Conservation (phyloP, 92 coral and sea anemone species). For the Epizoanthus stellaris region DNA sequence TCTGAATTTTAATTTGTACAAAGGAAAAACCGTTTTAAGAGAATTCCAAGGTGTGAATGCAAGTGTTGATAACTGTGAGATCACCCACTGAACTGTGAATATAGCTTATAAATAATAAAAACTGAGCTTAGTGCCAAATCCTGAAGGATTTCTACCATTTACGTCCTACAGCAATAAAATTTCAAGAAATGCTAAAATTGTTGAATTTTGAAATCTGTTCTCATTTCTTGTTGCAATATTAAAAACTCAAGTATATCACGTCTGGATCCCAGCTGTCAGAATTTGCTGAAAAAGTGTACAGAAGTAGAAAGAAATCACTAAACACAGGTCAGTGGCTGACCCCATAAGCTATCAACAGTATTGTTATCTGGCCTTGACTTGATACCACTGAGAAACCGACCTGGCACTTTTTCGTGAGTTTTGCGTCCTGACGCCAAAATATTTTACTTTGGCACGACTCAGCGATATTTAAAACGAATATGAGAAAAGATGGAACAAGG, state of each 20-base stretch:
- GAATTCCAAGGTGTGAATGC: too few species aligned
- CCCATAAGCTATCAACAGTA: constrained; percentile 17
- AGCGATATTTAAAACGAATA: not conserved
- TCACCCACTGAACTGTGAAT: too few species aligned
- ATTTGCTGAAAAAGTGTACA: not conserved
- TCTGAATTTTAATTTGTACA: too few species aligned
- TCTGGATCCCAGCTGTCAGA: constrained; percentile 1
- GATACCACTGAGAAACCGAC: not conserved
- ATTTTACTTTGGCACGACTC: not conserved
- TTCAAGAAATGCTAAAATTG: too few species aligned
- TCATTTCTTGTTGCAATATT: not conserved
- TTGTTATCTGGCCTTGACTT: constrained; percentile 6
- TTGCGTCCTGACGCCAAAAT: not conserved
- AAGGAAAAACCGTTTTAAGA: too few species aligned
- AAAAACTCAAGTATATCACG: not conserved
- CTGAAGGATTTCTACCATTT: too few species aligned
- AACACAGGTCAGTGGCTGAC: not conserved
- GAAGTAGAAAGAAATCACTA: constrained; percentile 17
- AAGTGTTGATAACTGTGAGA: too few species aligned
- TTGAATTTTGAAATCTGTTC: too few species aligned
- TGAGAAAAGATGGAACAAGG: not conserved
- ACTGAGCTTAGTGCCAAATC: too few species aligned
- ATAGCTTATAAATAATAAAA: too few species aligned
- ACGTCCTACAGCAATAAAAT: too few species aligned
- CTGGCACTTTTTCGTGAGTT: not conserved